These are phyloP conservation scores for Pherbina coryleti DNA, from an alignment of 2,888 invertebrate species.

Conservation along the genomic window DNA sequence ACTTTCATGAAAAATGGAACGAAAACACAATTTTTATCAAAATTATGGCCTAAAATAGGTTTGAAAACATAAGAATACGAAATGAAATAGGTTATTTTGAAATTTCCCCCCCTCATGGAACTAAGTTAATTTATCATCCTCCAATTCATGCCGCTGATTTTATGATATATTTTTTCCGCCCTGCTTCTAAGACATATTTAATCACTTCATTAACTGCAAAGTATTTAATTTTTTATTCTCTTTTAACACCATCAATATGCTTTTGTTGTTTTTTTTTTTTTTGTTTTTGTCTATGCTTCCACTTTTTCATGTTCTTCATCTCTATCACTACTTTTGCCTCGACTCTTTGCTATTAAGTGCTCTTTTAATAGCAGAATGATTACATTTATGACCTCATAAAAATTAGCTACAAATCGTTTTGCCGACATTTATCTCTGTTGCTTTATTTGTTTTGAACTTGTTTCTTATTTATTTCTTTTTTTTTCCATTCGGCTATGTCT, in stretches of 20 bases:
- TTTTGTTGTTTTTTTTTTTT: neutral
- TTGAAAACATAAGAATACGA: too few species aligned
- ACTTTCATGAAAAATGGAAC: too few species aligned
- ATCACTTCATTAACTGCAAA: neutral
- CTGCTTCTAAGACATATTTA: neutral
- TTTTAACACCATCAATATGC: neutral
- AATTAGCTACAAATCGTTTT: conserved; percentile 66
- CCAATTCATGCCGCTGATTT: too few species aligned
- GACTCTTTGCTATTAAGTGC: neutral
- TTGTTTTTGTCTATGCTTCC: neutral
- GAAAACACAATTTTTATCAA: too few species aligned
- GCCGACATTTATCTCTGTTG: conserved; percentile 60
- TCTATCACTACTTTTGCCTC: neutral
- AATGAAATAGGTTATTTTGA: too few species aligned
- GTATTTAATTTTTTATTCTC: conserved; percentile 2
- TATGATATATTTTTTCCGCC: too few species aligned
- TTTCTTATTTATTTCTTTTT: neutral
- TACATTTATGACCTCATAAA: conserved; percentile 67
- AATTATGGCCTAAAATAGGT: too few species aligned
- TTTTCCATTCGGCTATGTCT: neutral
- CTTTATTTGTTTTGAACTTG: conserved; percentile 28
- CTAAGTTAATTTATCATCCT: too few species aligned
- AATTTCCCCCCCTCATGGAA: too few species aligned
- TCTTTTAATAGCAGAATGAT: conserved; percentile 61
- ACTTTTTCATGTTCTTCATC: neutral